phyloP scores from a whole-genome alignment of 2,797 vertebrate species.

The Anabacerthia variegaticeps region DNA sequence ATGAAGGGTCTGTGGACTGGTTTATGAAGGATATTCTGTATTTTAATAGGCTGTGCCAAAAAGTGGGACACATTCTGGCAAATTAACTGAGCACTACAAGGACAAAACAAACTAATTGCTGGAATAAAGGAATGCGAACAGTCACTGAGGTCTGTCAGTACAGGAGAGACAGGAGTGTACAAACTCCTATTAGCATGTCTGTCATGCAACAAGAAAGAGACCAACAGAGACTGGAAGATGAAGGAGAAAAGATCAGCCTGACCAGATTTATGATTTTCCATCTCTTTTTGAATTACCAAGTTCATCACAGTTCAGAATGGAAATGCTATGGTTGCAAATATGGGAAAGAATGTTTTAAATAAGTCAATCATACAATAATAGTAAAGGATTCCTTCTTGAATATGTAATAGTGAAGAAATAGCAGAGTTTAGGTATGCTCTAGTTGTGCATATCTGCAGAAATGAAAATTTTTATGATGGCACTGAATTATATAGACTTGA shows the following conservation, averaged over 20 bases:
- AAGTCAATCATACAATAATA: not conserved
- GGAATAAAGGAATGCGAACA: not conserved
- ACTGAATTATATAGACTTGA: not conserved
- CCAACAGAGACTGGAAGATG: not conserved
- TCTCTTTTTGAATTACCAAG: not conserved
- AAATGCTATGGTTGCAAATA: not conserved
- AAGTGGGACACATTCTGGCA: not conserved
- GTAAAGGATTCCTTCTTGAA: not conserved
- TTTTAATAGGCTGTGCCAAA: not conserved
- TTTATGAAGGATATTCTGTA: not conserved
- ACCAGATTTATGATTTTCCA: not conserved
- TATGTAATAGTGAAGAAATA: not conserved
- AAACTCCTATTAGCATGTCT: not conserved
- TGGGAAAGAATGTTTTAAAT: not conserved
- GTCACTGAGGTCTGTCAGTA: not conserved
- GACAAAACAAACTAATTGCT: not conserved
- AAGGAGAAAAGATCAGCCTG: not conserved
- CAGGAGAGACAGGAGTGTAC: not conserved
- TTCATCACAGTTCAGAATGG: not conserved
- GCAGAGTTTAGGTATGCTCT: not conserved
- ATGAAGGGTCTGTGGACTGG: not conserved
- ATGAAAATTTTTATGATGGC: not conserved
- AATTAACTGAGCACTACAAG: not conserved
- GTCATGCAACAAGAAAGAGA: not conserved
- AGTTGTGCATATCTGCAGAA: not conserved